A percentile compares a stretch with the other conserved stretches of the same genome.
Conservation (phyloP, 1,140 invertebrate genomes). For the Tetragonula clypearis region DNA sequence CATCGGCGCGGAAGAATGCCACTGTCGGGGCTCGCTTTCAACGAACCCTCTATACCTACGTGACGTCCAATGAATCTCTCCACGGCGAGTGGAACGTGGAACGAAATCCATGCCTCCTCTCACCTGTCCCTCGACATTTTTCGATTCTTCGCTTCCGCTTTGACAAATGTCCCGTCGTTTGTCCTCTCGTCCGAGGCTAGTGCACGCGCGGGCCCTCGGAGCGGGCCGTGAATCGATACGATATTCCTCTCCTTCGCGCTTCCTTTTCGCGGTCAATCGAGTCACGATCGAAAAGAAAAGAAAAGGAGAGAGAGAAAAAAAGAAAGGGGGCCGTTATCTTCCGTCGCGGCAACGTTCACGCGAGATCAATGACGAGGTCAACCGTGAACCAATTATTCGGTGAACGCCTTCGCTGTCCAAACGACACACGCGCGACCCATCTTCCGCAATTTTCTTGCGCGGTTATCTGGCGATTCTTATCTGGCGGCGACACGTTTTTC, state of each 20-base stretch:
- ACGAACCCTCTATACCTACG: conserved; percentile 18
- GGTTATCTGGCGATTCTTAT: conserved; percentile 40
- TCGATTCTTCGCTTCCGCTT: conserved; percentile 45
- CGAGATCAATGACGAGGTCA: background rate
- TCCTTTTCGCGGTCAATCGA: background rate
- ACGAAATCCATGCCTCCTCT: conserved; percentile 46
- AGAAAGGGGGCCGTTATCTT: background rate
- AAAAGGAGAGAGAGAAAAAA: too few species aligned
- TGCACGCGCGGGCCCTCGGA: background rate
- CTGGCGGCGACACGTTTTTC: background rate
- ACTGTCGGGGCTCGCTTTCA: conserved; percentile 47
- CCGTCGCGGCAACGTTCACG: background rate
- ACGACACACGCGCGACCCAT: background rate
- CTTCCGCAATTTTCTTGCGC: conserved; percentile 6
- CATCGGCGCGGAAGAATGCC: conserved; percentile 53
- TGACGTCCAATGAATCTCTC: conserved; percentile 46
- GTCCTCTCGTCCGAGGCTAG: background rate
- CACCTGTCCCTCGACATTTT: conserved; percentile 17
- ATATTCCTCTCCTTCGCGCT: background rate
- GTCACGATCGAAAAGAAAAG: background rate
- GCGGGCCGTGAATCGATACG: background rate
- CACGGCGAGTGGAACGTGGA: conserved; percentile 10
- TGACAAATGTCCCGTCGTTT: conserved; percentile 44
- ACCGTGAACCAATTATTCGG: conserved; percentile 14
- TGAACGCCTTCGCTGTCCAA: background rate